These are phyloP conservation scores for Macrochelys suwanniensis DNA, from an alignment of 2,797 vertebrate species.

Conservation along the genomic window DNA sequence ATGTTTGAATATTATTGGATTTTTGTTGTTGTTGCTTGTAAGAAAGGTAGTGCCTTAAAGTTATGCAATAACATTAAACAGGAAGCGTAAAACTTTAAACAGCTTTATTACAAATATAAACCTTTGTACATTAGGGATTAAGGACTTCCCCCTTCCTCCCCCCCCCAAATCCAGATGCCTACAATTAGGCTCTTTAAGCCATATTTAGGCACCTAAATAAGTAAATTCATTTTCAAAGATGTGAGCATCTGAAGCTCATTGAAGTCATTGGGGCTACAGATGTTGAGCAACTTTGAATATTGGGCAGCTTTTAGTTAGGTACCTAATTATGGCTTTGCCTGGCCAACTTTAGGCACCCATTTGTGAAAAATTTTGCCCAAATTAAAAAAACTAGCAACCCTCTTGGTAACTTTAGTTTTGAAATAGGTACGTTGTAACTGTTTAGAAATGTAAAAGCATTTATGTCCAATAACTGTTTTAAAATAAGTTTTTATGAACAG, in stretches of 20 bases:
- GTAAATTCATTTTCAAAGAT: neutral
- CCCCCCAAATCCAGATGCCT: neutral
- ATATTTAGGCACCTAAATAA: neutral
- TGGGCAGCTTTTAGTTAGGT: neutral
- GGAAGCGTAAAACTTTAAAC: neutral
- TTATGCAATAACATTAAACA: neutral
- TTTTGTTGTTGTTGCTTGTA: neutral
- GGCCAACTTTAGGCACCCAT: neutral
- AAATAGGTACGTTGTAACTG: neutral
- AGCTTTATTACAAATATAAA: neutral
- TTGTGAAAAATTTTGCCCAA: neutral
- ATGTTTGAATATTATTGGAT: neutral
- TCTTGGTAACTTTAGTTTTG: neutral
- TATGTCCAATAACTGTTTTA: neutral
- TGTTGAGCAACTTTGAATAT: neutral
- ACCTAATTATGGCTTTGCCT: neutral
- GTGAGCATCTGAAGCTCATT: neutral
- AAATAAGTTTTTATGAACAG: neutral
- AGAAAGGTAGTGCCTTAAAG: neutral
- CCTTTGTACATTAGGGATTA: neutral
- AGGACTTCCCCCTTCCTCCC: neutral
- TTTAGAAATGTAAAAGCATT: neutral
- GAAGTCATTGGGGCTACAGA: neutral
- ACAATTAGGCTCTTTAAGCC: neutral
- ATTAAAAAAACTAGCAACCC: neutral